Evolutionary conservation across 2,888 invertebrate species (phyloP), one percentile per base, ranked within the genome.

Genomic region (Drosophila robusta): DNA sequence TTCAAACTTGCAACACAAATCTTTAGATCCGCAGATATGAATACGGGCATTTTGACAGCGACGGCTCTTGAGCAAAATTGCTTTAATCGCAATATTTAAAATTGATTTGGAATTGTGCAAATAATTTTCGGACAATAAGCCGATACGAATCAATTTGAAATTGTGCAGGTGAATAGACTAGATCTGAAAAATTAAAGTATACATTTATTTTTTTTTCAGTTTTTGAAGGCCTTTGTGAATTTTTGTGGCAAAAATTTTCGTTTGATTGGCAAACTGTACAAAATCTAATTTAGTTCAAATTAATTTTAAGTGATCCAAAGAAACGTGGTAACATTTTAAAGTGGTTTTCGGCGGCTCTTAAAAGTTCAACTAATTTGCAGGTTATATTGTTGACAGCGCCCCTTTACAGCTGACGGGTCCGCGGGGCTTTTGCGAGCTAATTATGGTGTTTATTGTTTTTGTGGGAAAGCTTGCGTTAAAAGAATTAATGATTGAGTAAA

Each of bases 201-300:
- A 9, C 8, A 0, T 39, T n/a, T 9, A 8, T 22, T 42, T 50
- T 45, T 51, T 39, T 49, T n/a, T 18, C 44, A 38, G 14, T 50
- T 41, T 36, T 47, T 41, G 64, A 71, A 64, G 66, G 76, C 64
- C 46, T 77, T 67, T 65, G 54, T 55, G 47, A 60, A 56, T 58
- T 62, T 45, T 11, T 24, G 22, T 24, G 46, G 55, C 55, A 46
- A 46, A 36, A 16, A 36, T 63, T 78, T 60, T 50, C 54, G 85
- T 50, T 76, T 76, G 79, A 87, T 87, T 83, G 74, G 71, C 67
- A 44, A 64, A 55, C 78, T 66, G 72, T 42, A 46, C 47, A 63
- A 87, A 70, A 85, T 87, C 86, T 69, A 80, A 85, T 86, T 85
- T 80, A 70, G 81, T 83, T 81, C 44, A 84, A 88, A 88, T 88